Evolutionary conservation across 2,797 vertebrate species (phyloP).

Genomic region (Hipposideros larvatus): DNA sequence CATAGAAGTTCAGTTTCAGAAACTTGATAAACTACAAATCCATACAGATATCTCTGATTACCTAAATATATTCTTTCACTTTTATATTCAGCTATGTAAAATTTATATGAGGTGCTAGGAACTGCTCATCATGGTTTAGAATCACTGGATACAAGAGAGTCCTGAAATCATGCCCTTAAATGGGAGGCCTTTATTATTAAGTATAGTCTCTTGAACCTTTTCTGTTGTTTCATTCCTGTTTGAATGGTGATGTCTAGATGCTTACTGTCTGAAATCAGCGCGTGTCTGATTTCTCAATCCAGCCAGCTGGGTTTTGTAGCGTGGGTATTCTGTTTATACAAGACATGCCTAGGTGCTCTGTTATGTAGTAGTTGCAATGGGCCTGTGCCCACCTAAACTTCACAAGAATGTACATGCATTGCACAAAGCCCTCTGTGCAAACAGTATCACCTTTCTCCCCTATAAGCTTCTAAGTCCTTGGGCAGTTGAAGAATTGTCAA

Average conservation of each 20-base stretch:
- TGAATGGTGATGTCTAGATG: background rate
- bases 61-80: conserved; percentile 27
- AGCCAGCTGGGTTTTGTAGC: background rate
- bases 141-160: background rate
- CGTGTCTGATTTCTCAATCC: background rate
- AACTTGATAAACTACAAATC: background rate
- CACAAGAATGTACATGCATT: background rate
- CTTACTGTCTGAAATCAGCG: background rate
- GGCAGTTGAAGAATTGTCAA: conserved; percentile 45
- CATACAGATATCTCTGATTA: background rate
- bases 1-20: conserved; percentile 27
- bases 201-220: background rate
- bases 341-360: background rate
- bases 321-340: background rate
- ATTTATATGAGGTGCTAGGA: background rate
- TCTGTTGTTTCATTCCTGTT: background rate
- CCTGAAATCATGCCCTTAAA: background rate
- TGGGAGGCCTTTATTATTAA: background rate
- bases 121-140: background rate
- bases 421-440: background rate
- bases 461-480: conserved; percentile 52
- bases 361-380: background rate
- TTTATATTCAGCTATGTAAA: conserved; percentile 6
- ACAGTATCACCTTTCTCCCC: conserved; percentile 55
- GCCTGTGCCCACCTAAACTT: conserved; percentile 42